phyloP scores from a whole-genome alignment of 2,888 invertebrate genomes.

The Pristionchus exspectatus region DNA sequence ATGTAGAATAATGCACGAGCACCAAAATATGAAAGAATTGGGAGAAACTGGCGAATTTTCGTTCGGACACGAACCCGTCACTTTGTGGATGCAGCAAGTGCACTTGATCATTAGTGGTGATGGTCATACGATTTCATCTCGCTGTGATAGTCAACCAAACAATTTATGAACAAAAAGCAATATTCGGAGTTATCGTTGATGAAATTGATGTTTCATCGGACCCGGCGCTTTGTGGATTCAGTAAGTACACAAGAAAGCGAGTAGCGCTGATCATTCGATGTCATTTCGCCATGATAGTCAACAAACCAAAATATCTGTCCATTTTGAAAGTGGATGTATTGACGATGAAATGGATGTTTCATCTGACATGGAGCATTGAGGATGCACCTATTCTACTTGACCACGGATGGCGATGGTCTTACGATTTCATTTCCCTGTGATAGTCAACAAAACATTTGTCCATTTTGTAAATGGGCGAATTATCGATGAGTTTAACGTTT shows the following conservation, averaged over 20 bases:
- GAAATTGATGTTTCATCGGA: not conserved
- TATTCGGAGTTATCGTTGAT: not conserved
- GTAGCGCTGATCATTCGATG: not conserved
- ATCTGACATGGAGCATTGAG: not conserved
- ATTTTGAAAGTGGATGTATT: not conserved
- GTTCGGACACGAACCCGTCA: not conserved
- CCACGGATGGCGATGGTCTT: not conserved
- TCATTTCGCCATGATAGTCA: not conserved
- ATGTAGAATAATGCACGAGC: not conserved
- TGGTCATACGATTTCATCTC: not conserved
- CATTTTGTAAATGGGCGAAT: not conserved
- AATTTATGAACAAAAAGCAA: not conserved
- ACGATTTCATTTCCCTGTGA: not conserved
- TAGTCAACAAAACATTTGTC: not conserved
- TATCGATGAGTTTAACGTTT: not conserved
- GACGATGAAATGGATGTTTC: not conserved
- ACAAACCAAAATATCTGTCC: not conserved
- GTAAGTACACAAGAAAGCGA: not conserved
- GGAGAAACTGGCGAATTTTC: not conserved
- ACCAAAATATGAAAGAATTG: not conserved
- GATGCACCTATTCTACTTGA: not conserved
- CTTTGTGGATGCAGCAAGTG: not conserved
- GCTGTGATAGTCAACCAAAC: not conserved
- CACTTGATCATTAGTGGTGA: not conserved
- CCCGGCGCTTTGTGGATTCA: not conserved